Conservation (phyloP, 2,113 vertebrate species). For the Melanostigma gelatinosum region DNA sequence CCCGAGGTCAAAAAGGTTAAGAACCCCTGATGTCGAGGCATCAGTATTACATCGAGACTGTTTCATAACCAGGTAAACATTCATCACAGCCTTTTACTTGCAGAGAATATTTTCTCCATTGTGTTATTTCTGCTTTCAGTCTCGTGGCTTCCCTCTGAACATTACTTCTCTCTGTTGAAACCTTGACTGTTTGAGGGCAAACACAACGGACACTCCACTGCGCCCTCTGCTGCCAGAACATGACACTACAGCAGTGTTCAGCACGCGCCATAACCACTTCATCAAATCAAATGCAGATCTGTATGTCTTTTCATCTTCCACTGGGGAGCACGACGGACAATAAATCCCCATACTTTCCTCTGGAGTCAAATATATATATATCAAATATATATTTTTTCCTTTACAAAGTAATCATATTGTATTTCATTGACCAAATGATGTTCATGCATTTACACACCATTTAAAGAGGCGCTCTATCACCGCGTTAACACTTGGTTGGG, state of each 20-base stretch:
- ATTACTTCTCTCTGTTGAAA: not conserved
- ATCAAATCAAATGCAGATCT: not conserved
- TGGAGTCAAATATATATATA: conserved; percentile 8
- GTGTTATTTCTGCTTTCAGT: not conserved
- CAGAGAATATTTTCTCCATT: not conserved
- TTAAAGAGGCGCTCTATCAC: not conserved
- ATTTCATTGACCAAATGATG: not conserved
- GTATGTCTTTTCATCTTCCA: not conserved
- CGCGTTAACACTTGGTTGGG: not conserved
- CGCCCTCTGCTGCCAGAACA: conserved; percentile 41
- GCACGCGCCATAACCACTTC: not conserved
- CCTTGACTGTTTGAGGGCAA: not conserved
- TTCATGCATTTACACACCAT: not conserved
- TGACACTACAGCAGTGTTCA: not conserved
- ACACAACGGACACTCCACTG: conserved; percentile 8
- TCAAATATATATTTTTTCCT: not conserved
- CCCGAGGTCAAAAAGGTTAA: too few relatives aligned
- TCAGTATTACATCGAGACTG: too few relatives aligned
- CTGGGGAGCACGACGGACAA: not conserved
- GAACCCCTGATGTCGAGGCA: too few relatives aligned
- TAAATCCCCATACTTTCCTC: not conserved
- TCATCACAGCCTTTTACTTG: too few relatives aligned
- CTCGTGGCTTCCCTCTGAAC: not conserved
- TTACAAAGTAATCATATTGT: not conserved
- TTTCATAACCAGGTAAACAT: too few relatives aligned